Conservation (phyloP, 2,888 invertebrate species). For the Conus canariensis region DNA sequence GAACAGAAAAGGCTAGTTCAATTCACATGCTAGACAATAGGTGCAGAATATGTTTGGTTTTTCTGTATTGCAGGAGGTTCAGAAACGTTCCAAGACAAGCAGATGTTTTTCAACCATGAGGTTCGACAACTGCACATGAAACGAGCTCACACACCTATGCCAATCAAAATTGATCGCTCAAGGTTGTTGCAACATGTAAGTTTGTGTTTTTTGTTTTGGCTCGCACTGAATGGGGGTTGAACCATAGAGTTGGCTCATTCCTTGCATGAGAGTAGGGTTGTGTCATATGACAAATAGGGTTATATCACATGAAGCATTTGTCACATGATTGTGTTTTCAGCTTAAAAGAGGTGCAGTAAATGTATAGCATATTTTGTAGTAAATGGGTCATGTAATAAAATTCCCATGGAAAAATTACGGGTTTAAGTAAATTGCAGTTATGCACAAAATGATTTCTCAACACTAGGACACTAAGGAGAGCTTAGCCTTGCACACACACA, state of each 20-base stretch:
- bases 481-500: too few species aligned
- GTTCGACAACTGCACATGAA: constrained; percentile 91
- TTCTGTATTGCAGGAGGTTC: constrained; percentile 85
- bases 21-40: background rate
- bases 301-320: too few species aligned
- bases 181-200: constrained; percentile 88
- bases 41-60: background rate
- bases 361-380: too few species aligned
- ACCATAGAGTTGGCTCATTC: background rate
- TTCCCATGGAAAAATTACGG: too few species aligned
- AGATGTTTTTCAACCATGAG: constrained; percentile 89
- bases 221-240: background rate
- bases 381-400: too few species aligned
- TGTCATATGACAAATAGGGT: too few species aligned
- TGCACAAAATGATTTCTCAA: too few species aligned
- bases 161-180: constrained; percentile 89
- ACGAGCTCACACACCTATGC: constrained; percentile 91
- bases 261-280: background rate
- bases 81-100: constrained; percentile 90
- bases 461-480: too few species aligned
- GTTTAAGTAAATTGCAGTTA: too few species aligned
- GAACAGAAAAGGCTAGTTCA: background rate
- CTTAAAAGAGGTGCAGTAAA: too few species aligned
- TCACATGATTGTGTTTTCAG: too few species aligned
- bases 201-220: constrained; percentile 44